phyloP scores from a whole-genome alignment of 2,113 vertebrate species.

The Aramus guarauna region DNA sequence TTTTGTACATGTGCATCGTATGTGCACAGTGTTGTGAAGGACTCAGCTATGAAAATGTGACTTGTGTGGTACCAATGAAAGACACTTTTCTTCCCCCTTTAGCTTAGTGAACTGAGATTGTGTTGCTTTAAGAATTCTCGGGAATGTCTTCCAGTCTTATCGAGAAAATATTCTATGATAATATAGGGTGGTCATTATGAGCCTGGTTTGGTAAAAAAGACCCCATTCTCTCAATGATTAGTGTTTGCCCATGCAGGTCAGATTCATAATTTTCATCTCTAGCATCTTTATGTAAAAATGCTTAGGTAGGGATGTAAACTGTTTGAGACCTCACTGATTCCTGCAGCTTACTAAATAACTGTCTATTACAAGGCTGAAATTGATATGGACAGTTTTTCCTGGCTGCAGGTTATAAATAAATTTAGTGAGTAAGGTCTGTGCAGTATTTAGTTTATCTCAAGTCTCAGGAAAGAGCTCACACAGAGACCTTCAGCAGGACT shows the following conservation, averaged over 20 bases:
- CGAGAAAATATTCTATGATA: neutral
- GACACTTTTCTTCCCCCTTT: neutral
- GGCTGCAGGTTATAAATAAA: neutral
- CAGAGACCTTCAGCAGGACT: neutral
- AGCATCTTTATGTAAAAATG: neutral
- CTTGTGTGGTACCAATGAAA: neutral
- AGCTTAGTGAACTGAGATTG: neutral
- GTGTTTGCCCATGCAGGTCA: neutral
- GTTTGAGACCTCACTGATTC: neutral
- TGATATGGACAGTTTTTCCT: neutral
- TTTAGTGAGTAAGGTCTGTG: neutral
- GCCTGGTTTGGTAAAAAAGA: neutral
- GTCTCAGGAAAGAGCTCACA: neutral
- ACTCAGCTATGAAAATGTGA: neutral
- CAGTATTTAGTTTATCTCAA: neutral
- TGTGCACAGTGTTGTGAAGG: neutral
- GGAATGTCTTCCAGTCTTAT: neutral
- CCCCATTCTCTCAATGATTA: neutral
- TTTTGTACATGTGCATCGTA: neutral
- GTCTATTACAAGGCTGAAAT: neutral
- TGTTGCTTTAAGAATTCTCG: neutral
- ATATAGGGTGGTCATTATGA: neutral
- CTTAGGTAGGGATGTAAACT: neutral
- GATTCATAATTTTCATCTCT: neutral
- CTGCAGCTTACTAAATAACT: neutral